These are phyloP conservation scores for Andinoacara biseriatus DNA, from an alignment of 2,113 vertebrate genomes.

Conservation along the genomic window DNA sequence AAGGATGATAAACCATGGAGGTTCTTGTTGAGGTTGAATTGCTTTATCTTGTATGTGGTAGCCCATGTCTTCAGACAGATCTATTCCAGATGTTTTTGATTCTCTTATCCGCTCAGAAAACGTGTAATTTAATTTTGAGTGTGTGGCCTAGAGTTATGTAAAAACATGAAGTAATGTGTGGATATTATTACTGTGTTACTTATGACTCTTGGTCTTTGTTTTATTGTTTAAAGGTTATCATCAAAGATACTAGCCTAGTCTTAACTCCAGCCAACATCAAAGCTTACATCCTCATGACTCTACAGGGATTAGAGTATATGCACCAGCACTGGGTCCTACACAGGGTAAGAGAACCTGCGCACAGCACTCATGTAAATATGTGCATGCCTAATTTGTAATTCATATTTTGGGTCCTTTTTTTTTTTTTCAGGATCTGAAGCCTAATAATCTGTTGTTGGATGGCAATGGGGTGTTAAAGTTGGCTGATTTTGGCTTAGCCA, in stretches of 20 bases:
- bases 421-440: constrained; percentile 90
- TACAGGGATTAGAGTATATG: constrained; percentile 96
- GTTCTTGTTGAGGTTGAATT: constrained; percentile 1
- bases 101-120: not conserved
- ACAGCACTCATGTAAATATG: not conserved
- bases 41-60: not conserved
- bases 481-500: constrained; percentile 97
- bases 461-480: constrained; percentile 94
- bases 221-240: constrained; percentile 87
- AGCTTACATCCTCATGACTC: constrained; percentile 96
- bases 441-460: constrained; percentile 95
- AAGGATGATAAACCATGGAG: not conserved
- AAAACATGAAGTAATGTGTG: not conserved
- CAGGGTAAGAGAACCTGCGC: constrained; percentile 83
- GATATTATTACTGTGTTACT: not conserved
- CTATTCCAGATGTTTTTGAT: not conserved
- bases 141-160: not conserved
- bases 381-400: not conserved
- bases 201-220: not conserved
- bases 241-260: constrained; percentile 95
- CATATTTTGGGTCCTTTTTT: not conserved
- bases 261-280: constrained; percentile 97
- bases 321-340: constrained; percentile 97
- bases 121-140: not conserved
- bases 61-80: not conserved